Evolutionary conservation across 2,888 invertebrate species (phyloP).

Genomic region (Andricus quercusramuli): DNA sequence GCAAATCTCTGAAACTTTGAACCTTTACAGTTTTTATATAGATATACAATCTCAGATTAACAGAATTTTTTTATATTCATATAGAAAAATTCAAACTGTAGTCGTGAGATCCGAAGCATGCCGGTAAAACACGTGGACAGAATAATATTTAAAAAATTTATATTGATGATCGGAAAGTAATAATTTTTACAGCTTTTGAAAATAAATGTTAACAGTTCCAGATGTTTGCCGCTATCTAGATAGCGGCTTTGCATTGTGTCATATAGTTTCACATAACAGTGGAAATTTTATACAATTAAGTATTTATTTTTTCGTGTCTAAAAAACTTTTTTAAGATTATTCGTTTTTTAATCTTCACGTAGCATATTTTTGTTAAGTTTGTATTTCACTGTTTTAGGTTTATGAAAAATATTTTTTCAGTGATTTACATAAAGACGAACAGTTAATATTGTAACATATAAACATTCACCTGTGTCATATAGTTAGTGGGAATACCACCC

Average conservation of each 20-base stretch:
- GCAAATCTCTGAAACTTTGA: background rate
- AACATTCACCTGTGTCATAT: constrained; percentile 86
- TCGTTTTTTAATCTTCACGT: too few relatives aligned
- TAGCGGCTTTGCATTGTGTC: too few relatives aligned
- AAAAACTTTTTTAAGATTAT: too few relatives aligned
- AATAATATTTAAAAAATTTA: background rate
- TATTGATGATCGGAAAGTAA: too few relatives aligned
- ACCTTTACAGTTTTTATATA: background rate
- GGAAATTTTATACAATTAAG: too few relatives aligned
- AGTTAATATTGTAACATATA: background rate
- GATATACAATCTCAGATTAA: too few relatives aligned
- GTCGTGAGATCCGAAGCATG: too few relatives aligned
- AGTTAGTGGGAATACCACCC: constrained; percentile 99
- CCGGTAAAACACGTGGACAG: background rate
- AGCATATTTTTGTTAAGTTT: background rate
- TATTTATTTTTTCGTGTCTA: too few relatives aligned
- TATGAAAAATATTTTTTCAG: background rate
- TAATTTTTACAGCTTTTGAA: background rate
- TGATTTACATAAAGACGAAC: background rate
- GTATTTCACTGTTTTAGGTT: background rate
- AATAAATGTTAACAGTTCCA: background rate
- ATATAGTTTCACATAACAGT: too few relatives aligned
- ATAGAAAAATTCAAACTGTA: too few relatives aligned
- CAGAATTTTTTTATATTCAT: too few relatives aligned
- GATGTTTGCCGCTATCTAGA: background rate